Conservation (phyloP, 2,888 invertebrate genomes). For the Drosophila antonietae region DNA sequence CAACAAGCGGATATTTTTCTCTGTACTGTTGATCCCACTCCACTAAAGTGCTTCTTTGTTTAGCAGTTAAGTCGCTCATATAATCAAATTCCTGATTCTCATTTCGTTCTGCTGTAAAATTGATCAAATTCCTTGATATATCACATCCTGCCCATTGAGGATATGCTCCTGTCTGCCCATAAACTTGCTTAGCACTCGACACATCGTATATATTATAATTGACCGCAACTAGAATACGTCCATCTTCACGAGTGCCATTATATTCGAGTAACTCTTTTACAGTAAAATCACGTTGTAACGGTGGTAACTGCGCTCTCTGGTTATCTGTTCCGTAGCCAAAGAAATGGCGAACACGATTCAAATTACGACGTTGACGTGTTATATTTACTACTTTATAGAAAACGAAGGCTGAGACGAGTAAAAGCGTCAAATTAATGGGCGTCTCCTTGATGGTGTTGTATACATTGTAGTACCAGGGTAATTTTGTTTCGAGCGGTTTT, state of each 20-base stretch:
- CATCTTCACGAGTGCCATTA: constrained; percentile 50
- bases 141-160: constrained; percentile 58
- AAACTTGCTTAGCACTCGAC: constrained; percentile 43
- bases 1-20: constrained; percentile 47
- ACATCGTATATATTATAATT: constrained; percentile 59
- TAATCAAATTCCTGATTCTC: constrained; percentile 35
- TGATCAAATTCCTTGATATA: constrained; percentile 53
- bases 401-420: constrained; percentile 56
- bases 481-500: constrained; percentile 12
- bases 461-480: constrained; percentile 51
- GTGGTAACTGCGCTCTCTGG: constrained; percentile 5
- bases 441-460: constrained; percentile 42
- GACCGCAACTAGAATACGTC: constrained; percentile 57
- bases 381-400: constrained; percentile 53
- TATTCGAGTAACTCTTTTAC: constrained; percentile 43
- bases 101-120: constrained; percentile 33
- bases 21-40: constrained; percentile 52
- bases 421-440: constrained; percentile 38
- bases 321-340: neutral
- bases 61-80: constrained; percentile 35
- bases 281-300: constrained; percentile 45
- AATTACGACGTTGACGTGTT: constrained; percentile 18
- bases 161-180: constrained; percentile 50
- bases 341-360: constrained; percentile 2
- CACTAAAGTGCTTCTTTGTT: constrained; percentile 27